A percentile compares a stretch with the other conserved stretches of the same genome.
Conservation (phyloP, 2,888 invertebrate species). For the Geophilus truncorum region DNA sequence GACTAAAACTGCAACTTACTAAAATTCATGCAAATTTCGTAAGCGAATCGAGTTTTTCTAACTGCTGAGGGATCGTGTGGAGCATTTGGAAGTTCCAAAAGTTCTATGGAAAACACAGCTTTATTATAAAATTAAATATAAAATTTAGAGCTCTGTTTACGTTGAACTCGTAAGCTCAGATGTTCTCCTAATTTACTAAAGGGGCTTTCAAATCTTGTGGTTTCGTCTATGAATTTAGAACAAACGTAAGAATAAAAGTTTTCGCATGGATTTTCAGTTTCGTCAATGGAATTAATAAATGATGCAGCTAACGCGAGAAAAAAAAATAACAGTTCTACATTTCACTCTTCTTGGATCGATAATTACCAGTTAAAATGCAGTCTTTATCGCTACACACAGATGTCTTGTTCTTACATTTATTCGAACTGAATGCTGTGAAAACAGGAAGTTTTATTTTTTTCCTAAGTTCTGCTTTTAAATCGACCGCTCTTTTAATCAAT, state of each 20-base stretch:
- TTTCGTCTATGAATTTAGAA: not conserved
- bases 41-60: not conserved
- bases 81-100: not conserved
- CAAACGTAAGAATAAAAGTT: slow-evolving; percentile 38
- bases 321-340: too few species aligned
- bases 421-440: too few species aligned
- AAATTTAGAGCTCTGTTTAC: not conserved
- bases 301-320: slow-evolving; percentile 28
- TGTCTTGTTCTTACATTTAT: too few species aligned
- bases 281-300: slow-evolving; percentile 36
- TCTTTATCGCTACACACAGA: too few species aligned
- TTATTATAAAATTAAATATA: not conserved
- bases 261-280: slow-evolving; percentile 36
- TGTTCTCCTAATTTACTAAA: not conserved
- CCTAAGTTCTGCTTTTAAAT: too few species aligned
- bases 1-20: not conserved
- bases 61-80: not conserved
- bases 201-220: not conserved
- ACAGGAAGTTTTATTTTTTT: too few species aligned
- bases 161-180: not conserved
- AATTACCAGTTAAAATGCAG: too few species aligned
- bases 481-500: too few species aligned
- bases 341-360: too few species aligned
- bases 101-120: not conserved
- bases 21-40: not conserved